A percentile compares a stretch with the other conserved stretches of the same genome.
phyloP scores from a whole-genome alignment of 2,797 vertebrate genomes.

The Anguilla megastoma region DNA sequence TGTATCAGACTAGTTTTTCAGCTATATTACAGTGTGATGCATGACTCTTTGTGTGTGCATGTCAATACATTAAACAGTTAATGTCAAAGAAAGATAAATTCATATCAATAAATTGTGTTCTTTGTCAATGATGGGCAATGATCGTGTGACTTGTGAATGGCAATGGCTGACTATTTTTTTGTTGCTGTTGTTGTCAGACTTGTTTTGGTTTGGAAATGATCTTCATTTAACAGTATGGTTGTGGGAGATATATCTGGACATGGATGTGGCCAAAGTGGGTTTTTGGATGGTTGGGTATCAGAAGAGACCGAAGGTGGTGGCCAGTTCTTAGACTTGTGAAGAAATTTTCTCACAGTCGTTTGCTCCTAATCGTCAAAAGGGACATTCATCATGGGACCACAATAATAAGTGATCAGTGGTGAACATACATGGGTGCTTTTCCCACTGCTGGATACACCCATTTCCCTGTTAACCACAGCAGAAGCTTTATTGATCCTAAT shows the following conservation, averaged over 20 bases:
- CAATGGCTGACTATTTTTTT: background rate
- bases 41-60: no score
- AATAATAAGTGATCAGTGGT: no score
- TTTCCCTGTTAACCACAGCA: no score
- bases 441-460: no score
- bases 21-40: no score
- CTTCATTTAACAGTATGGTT: background rate
- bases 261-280: background rate
- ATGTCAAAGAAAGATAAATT: no score
- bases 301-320: background rate
- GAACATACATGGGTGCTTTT: no score
- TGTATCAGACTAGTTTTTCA: no score
- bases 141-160: no score
- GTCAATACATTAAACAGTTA: no score
- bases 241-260: background rate
- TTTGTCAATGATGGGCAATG: no score
- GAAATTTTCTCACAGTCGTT: background rate
- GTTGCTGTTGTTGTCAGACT: background rate
- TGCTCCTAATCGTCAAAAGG: background rate
- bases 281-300: background rate
- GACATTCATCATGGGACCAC: background rate
- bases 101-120: no score
- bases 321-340: conserved; percentile 4
- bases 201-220: background rate
- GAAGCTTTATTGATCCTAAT: background rate